Evolutionary conservation across 2,113 vertebrate genomes (phyloP).

Genomic region (Scophthalmus maximus): DNA sequence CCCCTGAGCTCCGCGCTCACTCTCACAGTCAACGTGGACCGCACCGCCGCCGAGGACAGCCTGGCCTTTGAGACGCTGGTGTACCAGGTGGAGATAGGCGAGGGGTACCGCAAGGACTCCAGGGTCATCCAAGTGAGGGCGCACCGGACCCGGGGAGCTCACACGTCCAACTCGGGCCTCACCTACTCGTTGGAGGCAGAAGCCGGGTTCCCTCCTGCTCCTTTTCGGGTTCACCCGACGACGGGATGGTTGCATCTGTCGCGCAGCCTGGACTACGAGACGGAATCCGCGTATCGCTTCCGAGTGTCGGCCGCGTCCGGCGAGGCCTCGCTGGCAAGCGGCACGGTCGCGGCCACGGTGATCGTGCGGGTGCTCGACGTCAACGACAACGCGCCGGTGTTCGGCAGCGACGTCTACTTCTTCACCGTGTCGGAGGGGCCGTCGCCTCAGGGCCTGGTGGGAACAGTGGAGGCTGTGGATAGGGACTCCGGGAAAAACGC

Average conservation of each 20-base stretch:
- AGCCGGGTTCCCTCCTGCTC: constrained; percentile 61
- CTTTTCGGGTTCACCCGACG: constrained; percentile 84
- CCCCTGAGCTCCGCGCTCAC: constrained; percentile 79
- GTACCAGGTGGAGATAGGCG: constrained; percentile 90
- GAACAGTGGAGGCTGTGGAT: constrained; percentile 86
- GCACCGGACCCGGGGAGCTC: constrained; percentile 39
- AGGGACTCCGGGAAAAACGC: constrained; percentile 89
- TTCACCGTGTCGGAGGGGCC: constrained; percentile 87
- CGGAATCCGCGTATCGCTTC: constrained; percentile 77
- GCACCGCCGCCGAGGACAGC: constrained; percentile 59
- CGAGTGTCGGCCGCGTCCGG: constrained; percentile 78
- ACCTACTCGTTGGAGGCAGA: constrained; percentile 82
- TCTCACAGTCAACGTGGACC: constrained; percentile 82
- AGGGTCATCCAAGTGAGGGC: constrained; percentile 87
- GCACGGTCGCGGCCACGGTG: constrained; percentile 83
- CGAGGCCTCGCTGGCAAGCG: constrained; percentile 33
- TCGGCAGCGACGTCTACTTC: constrained; percentile 84
- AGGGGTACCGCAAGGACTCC: constrained; percentile 78
- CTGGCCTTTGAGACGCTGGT: constrained; percentile 89
- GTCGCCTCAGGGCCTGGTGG: constrained; percentile 85
- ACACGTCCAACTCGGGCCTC: constrained; percentile 19
- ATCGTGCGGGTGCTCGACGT: constrained; percentile 88
- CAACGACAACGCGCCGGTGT: constrained; percentile 90
- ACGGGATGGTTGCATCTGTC: constrained; percentile 89
- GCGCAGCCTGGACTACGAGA: constrained; percentile 87